Percentiles rank a stretch among this genome's conserved stretches.
phyloP scores from a whole-genome alignment of 2,888 invertebrate species.

The Meiosimyza platycephala region DNA sequence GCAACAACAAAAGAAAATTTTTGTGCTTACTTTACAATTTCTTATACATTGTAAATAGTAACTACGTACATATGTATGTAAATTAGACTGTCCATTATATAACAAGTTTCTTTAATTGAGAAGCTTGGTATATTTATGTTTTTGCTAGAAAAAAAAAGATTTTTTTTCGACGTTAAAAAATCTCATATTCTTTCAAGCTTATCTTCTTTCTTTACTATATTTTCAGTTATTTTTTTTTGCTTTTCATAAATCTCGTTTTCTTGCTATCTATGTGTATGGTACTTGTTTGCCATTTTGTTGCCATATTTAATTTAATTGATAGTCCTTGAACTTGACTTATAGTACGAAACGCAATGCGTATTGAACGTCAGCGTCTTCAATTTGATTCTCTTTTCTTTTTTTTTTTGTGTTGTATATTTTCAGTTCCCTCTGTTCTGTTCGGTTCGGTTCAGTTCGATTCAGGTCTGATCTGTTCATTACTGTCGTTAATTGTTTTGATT shows the following conservation, averaged over 20 bases:
- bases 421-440: background rate
- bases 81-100: no score
- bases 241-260: background rate
- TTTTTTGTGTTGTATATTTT: background rate
- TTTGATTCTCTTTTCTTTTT: background rate
- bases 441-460: background rate
- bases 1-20: no score
- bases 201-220: background rate
- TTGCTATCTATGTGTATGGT: background rate
- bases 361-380: background rate
- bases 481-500: slow-evolving; percentile 28
- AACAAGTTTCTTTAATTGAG: no score
- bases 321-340: slow-evolving; percentile 63
- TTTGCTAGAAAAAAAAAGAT: no score
- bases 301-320: slow-evolving; percentile 60
- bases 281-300: slow-evolving; percentile 40
- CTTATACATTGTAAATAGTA: no score
- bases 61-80: no score
- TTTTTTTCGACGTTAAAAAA: no score
- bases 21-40: no score
- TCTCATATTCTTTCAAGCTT: background rate
- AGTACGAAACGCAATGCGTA: slow-evolving; percentile 50
- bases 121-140: no score
- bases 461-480: background rate
- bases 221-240: background rate